A percentile compares a stretch with the other conserved stretches of the same genome.
These are phyloP conservation scores for Percopsis transmontana DNA, from an alignment of 2,113 vertebrate genomes.

Conservation along the genomic window DNA sequence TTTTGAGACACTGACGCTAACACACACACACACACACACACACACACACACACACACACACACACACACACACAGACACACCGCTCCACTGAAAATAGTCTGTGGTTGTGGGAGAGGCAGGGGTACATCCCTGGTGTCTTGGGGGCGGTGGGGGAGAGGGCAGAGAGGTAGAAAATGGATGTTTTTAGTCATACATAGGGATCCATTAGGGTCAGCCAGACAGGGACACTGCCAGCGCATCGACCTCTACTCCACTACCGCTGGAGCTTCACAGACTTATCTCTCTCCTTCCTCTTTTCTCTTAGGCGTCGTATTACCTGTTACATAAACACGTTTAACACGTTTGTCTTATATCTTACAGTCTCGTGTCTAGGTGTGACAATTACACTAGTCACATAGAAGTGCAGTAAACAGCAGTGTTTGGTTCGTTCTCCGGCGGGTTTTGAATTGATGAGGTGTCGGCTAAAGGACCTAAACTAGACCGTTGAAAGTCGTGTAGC, in stretches of 20 bases:
- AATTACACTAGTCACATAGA: no score
- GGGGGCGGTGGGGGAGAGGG: conserved; percentile 30
- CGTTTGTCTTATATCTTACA: no score
- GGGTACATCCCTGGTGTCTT: conserved; percentile 44
- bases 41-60: not conserved
- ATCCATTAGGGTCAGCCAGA: conserved; percentile 58
- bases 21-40: not conserved
- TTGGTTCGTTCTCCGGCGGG: no score
- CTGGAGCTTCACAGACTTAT: no score
- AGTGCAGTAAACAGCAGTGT: no score
- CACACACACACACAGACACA: not conserved
- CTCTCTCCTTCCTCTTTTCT: not conserved
- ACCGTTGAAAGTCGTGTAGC: no score
- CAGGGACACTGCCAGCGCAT: conserved; percentile 18
- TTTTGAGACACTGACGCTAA: not conserved
- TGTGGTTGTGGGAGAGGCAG: not conserved
- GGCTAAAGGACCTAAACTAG: no score
- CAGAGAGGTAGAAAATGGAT: conserved; percentile 42
- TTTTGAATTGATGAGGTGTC: no score
- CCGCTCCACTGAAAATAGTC: conserved; percentile 5
- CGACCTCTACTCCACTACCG: no score
- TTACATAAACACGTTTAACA: no score
- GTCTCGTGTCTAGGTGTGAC: no score
- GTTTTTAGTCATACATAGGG: conserved; percentile 44
- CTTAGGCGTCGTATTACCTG: no score